Conservation (phyloP, 2,888 invertebrate species). For the Lasioglossum malachurum region DNA sequence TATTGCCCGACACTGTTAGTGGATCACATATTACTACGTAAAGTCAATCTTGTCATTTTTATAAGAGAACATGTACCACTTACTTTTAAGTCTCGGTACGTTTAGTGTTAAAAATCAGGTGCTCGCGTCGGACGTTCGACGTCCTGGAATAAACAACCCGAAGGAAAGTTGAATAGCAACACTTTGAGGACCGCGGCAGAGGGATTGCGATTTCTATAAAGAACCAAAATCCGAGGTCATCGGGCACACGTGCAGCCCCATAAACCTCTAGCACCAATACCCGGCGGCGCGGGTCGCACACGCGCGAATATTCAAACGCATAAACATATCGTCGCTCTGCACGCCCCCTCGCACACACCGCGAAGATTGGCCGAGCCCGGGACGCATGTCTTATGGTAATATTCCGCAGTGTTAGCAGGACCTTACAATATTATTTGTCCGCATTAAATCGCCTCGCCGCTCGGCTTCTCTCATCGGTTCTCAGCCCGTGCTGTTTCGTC, state of each 20-base stretch:
- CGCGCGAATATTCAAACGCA: slow-evolving; percentile 80
- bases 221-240: not conserved
- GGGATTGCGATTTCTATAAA: not conserved
- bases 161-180: not conserved
- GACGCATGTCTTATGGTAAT: slow-evolving; percentile 82
- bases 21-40: too few species aligned
- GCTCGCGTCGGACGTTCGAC: not conserved
- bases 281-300: slow-evolving; percentile 65
- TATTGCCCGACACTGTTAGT: too few species aligned
- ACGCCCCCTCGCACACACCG: slow-evolving; percentile 25
- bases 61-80: too few species aligned
- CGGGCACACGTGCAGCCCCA: slow-evolving; percentile 1
- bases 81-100: too few species aligned
- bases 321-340: slow-evolving; percentile 75
- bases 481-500: slow-evolving; percentile 48
- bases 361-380: slow-evolving; percentile 51
- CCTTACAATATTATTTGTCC: slow-evolving; percentile 81
- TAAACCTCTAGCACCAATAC: slow-evolving; percentile 20
- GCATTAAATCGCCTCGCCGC: slow-evolving; percentile 76
- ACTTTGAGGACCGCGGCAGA: not conserved
- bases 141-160: not conserved
- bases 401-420: slow-evolving; percentile 78
- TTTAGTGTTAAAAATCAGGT: not conserved
- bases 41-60: too few species aligned
- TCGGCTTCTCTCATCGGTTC: slow-evolving; percentile 59